phyloP scores from a whole-genome alignment of 2,888 invertebrate genomes.

The Nephrotoma guestfalica region DNA sequence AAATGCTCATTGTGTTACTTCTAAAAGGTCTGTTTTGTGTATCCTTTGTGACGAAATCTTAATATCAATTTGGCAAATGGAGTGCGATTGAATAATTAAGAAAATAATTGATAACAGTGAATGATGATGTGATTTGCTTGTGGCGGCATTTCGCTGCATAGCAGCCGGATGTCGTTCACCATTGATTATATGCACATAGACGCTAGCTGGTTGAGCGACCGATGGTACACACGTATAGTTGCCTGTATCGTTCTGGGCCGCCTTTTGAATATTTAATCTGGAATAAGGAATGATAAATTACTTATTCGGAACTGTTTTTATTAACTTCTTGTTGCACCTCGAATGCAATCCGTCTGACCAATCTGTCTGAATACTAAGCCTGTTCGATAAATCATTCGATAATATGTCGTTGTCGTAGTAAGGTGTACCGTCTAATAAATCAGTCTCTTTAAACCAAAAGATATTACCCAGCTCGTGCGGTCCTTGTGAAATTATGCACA shows the following conservation, averaged over 20 bases:
- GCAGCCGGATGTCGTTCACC: constrained; percentile 68
- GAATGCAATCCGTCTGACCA: constrained; percentile 75
- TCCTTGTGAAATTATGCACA: constrained; percentile 74
- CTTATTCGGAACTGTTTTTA: background rate
- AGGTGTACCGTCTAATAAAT: constrained; percentile 11
- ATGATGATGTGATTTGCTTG: background rate
- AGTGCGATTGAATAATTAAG: background rate
- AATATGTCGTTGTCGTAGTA: constrained; percentile 25
- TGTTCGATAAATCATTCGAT: constrained; percentile 20
- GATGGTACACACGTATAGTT: constrained; percentile 85
- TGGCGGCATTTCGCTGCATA: constrained; percentile 54
- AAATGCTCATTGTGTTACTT: too few species aligned
- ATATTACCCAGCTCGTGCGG: constrained; percentile 78
- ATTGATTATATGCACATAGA: constrained; percentile 81
- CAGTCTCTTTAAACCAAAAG: constrained; percentile 64
- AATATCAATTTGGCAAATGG: background rate
- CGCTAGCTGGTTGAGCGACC: constrained; percentile 68
- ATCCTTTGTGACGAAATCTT: background rate
- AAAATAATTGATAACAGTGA: background rate
- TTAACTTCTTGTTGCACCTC: constrained; percentile 20
- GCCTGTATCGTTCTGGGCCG: constrained; percentile 65
- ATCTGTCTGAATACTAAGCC: constrained; percentile 54
- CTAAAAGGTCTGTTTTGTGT: too few species aligned
- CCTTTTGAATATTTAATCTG: constrained; percentile 58
- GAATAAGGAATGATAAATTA: background rate